Evolutionary conservation across 2,113 vertebrate genomes (phyloP).

Genomic region (Cyphomyrus discorhynchus): DNA sequence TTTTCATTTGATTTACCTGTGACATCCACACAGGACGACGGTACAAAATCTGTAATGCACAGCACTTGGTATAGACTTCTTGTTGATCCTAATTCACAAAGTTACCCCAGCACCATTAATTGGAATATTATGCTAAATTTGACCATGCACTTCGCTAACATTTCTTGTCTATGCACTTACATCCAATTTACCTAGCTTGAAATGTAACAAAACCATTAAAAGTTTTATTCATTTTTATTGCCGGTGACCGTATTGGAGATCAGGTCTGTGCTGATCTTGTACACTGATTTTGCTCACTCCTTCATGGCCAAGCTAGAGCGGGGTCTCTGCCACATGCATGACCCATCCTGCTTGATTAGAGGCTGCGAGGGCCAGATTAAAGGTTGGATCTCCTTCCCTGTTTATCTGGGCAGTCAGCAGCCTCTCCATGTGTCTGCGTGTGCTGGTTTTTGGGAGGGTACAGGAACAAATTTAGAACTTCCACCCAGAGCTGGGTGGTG

Average conservation of each 20-base stretch:
- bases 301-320: not conserved
- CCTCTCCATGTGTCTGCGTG: constrained; percentile 7
- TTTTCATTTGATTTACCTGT: not conserved
- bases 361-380: constrained; percentile 17
- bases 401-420: not conserved
- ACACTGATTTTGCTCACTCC: not conserved
- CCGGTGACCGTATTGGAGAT: not conserved
- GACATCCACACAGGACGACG: not conserved
- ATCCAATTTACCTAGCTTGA: not conserved
- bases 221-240: not conserved
- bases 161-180: not conserved
- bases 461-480: constrained; percentile 31
- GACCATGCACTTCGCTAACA: not conserved
- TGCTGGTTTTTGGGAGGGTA: constrained; percentile 43
- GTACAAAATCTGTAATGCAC: not conserved
- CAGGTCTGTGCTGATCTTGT: not conserved
- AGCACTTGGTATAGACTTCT: not conserved
- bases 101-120: not conserved
- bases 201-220: not conserved
- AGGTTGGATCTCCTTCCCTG: constrained; percentile 36
- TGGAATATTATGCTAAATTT: not conserved
- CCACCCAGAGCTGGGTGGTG: not conserved
- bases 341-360: constrained; percentile 13
- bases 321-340: not conserved
- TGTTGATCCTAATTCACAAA: not conserved